Evolutionary conservation across 2,888 invertebrate species (phyloP), one percentile per base, ranked within the genome.

Genomic region (Rhimphoctona megacephalus): DNA sequence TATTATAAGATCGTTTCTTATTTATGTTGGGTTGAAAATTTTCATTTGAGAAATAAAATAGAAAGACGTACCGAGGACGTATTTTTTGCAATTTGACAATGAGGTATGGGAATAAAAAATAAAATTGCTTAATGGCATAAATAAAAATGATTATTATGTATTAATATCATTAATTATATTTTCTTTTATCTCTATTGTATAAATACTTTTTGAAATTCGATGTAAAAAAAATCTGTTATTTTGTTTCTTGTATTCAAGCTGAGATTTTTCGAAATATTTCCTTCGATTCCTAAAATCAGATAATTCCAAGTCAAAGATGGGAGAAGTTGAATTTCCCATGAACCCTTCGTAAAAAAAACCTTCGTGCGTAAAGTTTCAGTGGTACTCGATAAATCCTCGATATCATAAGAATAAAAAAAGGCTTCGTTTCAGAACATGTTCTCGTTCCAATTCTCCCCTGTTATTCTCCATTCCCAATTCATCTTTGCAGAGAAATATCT

Each of bases 321-420:
- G 46, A 46, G 4, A 52, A 52, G 72, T 33, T 72, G 30, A 72
- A 72, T 72, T 52, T 9, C n/a, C 33, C 72, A n/a, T 11, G 36
- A 72, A 52, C n/a, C 33, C 33, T 19, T 19, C 33, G 30, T 30
- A n/a, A 52, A 72, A 30, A 30, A 25, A 33, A 49, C 1, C n/a
- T 30, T 52, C 17, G 49, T 33, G 33, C 72, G 33, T 52, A 52
- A 66, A 49, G 49, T 77, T 49, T 33, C 64, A 36, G 30, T 14
- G 30, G 61, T 19, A 66, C 77, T 33, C 77, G 49, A 77, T 77
- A 77, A 77, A 66, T 66, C 49, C 25, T 19, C 46, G 30, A 61
- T 64, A 22, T 66, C 46, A 19, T n/a, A 46, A 30, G 9, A 22
- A 49, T 64, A 43, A 64, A 46, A 64, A 61, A 61, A 43, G 30